phyloP scores from a whole-genome alignment of 30 jellyfish, hydroid and myxozoan genomes.

The Rhopilema esculentum region DNA sequence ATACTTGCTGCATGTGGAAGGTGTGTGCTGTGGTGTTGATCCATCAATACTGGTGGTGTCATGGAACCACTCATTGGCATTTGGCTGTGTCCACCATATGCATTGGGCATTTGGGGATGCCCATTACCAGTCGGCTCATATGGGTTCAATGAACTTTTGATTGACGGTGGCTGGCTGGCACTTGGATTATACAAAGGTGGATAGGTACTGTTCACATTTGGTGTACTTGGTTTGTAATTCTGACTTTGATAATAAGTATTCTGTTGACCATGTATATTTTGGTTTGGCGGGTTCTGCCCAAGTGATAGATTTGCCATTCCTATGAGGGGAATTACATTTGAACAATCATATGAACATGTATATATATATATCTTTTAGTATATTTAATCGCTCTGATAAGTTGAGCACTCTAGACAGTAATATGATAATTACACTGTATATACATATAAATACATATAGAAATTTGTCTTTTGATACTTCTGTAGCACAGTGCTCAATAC shows the following conservation, averaged over 20 bases:
- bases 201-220: background rate
- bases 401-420: too few species aligned
- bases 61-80: conserved; percentile 36
- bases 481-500: too few species aligned
- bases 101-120: background rate
- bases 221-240: background rate
- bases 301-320: conserved; percentile 59
- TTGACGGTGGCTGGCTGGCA: conserved; percentile 4
- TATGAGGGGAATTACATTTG: background rate
- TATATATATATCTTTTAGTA: too few species aligned
- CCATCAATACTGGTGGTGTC: conserved; percentile 44
- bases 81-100: conserved; percentile 9
- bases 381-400: too few species aligned
- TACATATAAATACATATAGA: too few species aligned
- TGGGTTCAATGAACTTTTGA: background rate
- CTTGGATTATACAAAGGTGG: background rate
- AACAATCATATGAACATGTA: too few species aligned
- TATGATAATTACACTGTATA: too few species aligned
- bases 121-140: conserved; percentile 1
- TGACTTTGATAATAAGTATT: conserved; percentile 10
- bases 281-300: conserved; percentile 5
- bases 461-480: too few species aligned
- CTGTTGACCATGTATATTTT: conserved; percentile 20
- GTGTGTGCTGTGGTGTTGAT: conserved; percentile 30
- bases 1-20: conserved; percentile 67